phyloP scores from a whole-genome alignment of 30 jellyfish, hydroid and myxozoan genomes.

The Sanderia malayensis region DNA sequence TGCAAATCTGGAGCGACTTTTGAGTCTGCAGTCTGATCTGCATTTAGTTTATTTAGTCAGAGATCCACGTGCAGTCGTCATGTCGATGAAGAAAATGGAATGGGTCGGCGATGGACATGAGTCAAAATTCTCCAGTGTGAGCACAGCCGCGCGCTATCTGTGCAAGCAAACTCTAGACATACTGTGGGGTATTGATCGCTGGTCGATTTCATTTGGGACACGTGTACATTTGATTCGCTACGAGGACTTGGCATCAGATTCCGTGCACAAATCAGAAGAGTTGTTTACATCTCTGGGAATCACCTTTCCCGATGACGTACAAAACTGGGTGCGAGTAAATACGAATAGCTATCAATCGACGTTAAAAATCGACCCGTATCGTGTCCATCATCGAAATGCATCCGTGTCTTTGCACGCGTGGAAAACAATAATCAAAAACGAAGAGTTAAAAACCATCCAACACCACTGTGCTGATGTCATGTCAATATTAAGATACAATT shows the following conservation, averaged over 20 bases:
- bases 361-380: slow-evolving; percentile 53
- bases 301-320: slow-evolving; percentile 47
- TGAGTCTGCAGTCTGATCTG: slow-evolving; percentile 41
- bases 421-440: slow-evolving; percentile 57
- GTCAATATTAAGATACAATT: slow-evolving; percentile 59
- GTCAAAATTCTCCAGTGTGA: slow-evolving; percentile 49
- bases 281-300: slow-evolving; percentile 46
- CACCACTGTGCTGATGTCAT: slow-evolving; percentile 62
- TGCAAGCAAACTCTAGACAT: slow-evolving; percentile 69
- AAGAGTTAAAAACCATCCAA: slow-evolving; percentile 53
- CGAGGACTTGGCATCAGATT: slow-evolving; percentile 82
- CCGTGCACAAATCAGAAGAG: slow-evolving; percentile 49
- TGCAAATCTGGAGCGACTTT: slow-evolving; percentile 35
- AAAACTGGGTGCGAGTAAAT: slow-evolving; percentile 72
- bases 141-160: slow-evolving; percentile 64
- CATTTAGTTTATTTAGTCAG: slow-evolving; percentile 70
- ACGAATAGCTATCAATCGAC: slow-evolving; percentile 59
- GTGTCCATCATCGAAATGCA: slow-evolving; percentile 76
- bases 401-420: slow-evolving; percentile 77
- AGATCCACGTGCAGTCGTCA: slow-evolving; percentile 95
- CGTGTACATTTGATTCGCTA: slow-evolving; percentile 67
- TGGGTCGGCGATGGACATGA: slow-evolving; percentile 82
- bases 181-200: slow-evolving; percentile 51
- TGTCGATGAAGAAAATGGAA: slow-evolving; percentile 81
- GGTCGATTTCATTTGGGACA: slow-evolving; percentile 39